Percentiles rank a stretch among this genome's conserved stretches.
Conservation (phyloP, 2,113 vertebrate species). For the Malurus alboscapulatus region DNA sequence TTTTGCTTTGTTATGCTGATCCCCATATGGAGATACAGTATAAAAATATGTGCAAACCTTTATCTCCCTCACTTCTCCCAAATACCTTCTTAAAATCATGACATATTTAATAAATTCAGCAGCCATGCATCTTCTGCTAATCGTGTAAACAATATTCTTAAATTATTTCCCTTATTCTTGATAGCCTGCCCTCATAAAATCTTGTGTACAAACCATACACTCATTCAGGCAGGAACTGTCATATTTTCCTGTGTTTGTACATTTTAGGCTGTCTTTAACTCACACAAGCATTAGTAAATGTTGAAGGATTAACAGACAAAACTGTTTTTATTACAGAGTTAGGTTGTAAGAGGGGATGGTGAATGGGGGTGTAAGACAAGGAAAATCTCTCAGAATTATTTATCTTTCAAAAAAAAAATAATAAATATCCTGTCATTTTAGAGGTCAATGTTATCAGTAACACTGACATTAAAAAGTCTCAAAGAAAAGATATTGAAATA, state of each 20-base stretch:
- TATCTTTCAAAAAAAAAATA: not conserved
- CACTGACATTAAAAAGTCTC: not conserved
- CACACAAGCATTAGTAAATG: not conserved
- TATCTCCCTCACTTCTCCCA: not conserved
- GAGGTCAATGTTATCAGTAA: not conserved
- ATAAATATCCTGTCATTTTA: not conserved
- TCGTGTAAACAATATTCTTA: not conserved
- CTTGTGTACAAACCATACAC: not conserved
- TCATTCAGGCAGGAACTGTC: not conserved
- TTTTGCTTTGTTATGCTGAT: not conserved
- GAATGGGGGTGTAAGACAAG: not conserved
- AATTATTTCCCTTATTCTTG: not conserved
- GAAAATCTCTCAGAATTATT: not conserved
- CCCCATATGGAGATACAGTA: accelerated
- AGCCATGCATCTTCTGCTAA: not conserved
- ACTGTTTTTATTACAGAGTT: not conserved
- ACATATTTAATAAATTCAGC: not conserved
- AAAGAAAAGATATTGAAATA: not conserved
- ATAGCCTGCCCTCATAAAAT: not conserved
- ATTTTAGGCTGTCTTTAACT: not conserved
- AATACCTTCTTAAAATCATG: not conserved
- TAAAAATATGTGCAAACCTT: not conserved
- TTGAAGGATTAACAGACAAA: not conserved
- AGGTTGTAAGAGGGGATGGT: not conserved
- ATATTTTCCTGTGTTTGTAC: not conserved